Evolutionary conservation across 2,888 invertebrate species (phyloP).

Genomic region (Eudasyphora cyanicolor): DNA sequence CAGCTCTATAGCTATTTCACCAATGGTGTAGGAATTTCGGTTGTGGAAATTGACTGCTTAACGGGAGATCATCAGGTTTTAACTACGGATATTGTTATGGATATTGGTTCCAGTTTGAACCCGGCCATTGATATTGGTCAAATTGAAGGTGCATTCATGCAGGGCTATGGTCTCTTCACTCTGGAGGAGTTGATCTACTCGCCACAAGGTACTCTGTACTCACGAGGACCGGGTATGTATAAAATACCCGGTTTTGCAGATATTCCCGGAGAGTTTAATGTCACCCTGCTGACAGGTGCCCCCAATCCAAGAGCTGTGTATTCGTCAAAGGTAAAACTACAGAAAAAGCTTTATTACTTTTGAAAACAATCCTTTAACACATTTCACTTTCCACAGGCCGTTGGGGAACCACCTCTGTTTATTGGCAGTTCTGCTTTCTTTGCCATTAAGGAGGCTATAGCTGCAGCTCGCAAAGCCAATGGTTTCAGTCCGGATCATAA

Average conservation of each 20-base stretch:
- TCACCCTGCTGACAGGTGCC: slow-evolving; percentile 93
- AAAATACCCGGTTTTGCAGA: slow-evolving; percentile 96
- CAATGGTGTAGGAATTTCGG: slow-evolving; percentile 91
- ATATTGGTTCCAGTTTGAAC: slow-evolving; percentile 95
- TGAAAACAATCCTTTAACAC: neutral
- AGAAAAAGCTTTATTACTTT: too few relatives aligned
- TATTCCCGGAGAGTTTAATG: slow-evolving; percentile 95
- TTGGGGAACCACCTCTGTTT: slow-evolving; percentile 97
- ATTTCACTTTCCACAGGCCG: slow-evolving; percentile 85
- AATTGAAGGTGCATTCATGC: slow-evolving; percentile 96
- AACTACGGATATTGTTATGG: slow-evolving; percentile 97
- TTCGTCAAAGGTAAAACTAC: slow-evolving; percentile 91
- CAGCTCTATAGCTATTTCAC: slow-evolving; percentile 91
- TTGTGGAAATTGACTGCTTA: slow-evolving; percentile 95
- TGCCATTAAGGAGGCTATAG: slow-evolving; percentile 93
- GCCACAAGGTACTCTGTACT: slow-evolving; percentile 89
- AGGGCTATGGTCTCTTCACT: slow-evolving; percentile 95
- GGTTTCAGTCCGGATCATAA: slow-evolving; percentile 83
- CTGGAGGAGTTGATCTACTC: slow-evolving; percentile 94
- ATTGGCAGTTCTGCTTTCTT: slow-evolving; percentile 93
- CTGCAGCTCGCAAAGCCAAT: slow-evolving; percentile 87
- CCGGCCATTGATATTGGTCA: slow-evolving; percentile 98
- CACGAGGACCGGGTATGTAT: slow-evolving; percentile 95
- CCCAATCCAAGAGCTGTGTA: slow-evolving; percentile 95
- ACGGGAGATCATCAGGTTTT: slow-evolving; percentile 96